Base-by-base conservation (phyloP, 2,797 vertebrate genomes). In the Sebastes taczanowskii region DNA sequence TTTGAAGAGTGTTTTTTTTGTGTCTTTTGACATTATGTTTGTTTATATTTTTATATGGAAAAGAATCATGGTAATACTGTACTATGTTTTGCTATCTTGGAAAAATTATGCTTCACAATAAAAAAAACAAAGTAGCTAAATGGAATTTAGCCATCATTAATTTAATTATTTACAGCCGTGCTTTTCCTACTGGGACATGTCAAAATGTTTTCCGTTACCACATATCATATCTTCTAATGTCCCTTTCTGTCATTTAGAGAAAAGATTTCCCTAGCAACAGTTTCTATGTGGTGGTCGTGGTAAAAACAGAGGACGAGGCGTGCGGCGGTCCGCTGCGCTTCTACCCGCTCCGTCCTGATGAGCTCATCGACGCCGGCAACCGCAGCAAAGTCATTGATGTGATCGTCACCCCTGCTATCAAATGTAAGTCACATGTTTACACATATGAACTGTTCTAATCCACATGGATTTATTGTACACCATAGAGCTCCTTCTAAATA, bases 211-310 rank as follows among this genome's bases (percentile, higher is more conserved):
- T 46, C 42, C 6, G 42, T 2, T 46, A 27, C 1, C 23, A 25
- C 34, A 6, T 13, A 27, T 73, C 3, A 56, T 27, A 49, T 74
- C 18, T 6, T 18, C 1, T 7, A 0, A 14, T 38, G 9, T 64
- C 3, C 46, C 6, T 53, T 29, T 14, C 14, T 60, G 11, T 64
- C 42, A 8, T 16, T 1, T 89, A 99, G 98, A 97, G 96, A 76
- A 99, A 99, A 89, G 98, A 99, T 88, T 99, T 98, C 68, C 97
- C 97, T 69, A 98, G 96, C 92, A 97, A 98, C 90, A 98, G 98
- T 80, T 99, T 99, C 92, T 99, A 99, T 0, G 98, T 99, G 85
- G 98, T 99, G 74, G 95, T 99, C 2, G 99, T 99, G 87, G 98
- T 99, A 68, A 99, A 99, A 94, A 99, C 98, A 0, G 98, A 99